Conservation (phyloP, 1,140 invertebrate species). For the Drosophila baimaii region DNA sequence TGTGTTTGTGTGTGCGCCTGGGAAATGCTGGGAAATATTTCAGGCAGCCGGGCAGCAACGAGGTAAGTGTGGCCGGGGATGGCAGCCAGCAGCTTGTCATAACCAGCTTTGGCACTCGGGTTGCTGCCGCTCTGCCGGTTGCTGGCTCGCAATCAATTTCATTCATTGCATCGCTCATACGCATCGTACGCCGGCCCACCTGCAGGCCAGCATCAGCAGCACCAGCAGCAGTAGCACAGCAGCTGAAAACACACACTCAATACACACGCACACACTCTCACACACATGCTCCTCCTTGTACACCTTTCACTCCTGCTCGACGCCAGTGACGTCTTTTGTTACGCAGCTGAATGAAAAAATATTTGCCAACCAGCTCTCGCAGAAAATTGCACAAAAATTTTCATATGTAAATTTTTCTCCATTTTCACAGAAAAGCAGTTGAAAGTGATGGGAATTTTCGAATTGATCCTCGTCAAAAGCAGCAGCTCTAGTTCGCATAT, state of each 20-base stretch:
- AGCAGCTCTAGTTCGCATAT: conserved; percentile 28
- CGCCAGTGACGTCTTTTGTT: conserved; percentile 52
- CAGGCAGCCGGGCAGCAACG: conserved; percentile 22
- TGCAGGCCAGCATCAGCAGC: conserved; percentile 19
- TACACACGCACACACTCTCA: background rate
- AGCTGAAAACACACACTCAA: conserved; percentile 31
- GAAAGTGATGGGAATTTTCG: conserved; percentile 13
- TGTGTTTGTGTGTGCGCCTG: background rate
- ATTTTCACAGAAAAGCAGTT: conserved; percentile 22
- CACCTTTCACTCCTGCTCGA: conserved; percentile 7
- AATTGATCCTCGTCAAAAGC: conserved; percentile 13
- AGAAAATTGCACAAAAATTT: conserved; percentile 60
- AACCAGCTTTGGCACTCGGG: conserved; percentile 37
- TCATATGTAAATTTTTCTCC: conserved; percentile 62
- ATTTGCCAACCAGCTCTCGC: conserved; percentile 51
- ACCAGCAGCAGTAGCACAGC: conserved; percentile 5
- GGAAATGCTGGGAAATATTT: conserved; percentile 43
- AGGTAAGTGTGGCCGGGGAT: conserved; percentile 11
- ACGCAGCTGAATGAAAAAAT: conserved; percentile 52
- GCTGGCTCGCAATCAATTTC: conserved; percentile 63
- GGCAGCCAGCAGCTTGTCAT: conserved; percentile 44
- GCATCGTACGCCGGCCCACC: conserved; percentile 31
- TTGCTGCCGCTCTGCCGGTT: conserved; percentile 1
- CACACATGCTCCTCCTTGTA: conserved; percentile 6
- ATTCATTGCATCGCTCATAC: conserved; percentile 61